Conservation (phyloP, 2,113 vertebrate genomes). For the Poecilia latipinna region DNA sequence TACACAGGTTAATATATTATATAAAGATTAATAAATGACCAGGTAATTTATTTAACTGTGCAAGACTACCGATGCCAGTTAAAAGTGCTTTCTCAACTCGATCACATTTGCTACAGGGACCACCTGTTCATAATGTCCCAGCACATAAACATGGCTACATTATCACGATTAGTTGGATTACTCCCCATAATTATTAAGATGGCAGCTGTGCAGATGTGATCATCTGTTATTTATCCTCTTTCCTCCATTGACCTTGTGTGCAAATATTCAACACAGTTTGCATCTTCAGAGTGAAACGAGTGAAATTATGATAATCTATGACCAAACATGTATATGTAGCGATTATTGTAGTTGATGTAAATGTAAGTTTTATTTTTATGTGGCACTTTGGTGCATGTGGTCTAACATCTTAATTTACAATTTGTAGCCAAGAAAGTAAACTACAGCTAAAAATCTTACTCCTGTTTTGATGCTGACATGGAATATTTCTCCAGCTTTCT, state of each 20-base stretch:
- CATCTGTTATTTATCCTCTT: conserved; percentile 13
- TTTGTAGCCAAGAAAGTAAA: neutral
- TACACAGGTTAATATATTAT: conserved; percentile 24
- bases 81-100: neutral
- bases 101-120: conserved; percentile 25
- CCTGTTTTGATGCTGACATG: conserved; percentile 8
- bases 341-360: neutral
- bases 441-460: neutral
- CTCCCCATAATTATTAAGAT: conserved; percentile 5
- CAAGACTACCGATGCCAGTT: neutral
- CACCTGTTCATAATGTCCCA: conserved; percentile 10
- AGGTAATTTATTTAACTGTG: conserved; percentile 5
- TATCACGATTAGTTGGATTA: conserved; percentile 42
- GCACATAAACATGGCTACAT: conserved; percentile 21
- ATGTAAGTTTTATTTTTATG: neutral
- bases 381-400: neutral
- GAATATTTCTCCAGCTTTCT: conserved; percentile 10
- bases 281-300: neutral
- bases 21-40: conserved; percentile 25
- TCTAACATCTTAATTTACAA: neutral
- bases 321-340: neutral
- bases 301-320: neutral
- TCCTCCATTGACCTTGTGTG: conserved; percentile 23
- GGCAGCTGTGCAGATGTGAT: conserved; percentile 21
- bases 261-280: neutral